Percentiles rank a stretch among this genome's conserved stretches.
Evolutionary conservation across 2,797 vertebrate genomes (phyloP).

Genomic region (Avahi laniger): DNA sequence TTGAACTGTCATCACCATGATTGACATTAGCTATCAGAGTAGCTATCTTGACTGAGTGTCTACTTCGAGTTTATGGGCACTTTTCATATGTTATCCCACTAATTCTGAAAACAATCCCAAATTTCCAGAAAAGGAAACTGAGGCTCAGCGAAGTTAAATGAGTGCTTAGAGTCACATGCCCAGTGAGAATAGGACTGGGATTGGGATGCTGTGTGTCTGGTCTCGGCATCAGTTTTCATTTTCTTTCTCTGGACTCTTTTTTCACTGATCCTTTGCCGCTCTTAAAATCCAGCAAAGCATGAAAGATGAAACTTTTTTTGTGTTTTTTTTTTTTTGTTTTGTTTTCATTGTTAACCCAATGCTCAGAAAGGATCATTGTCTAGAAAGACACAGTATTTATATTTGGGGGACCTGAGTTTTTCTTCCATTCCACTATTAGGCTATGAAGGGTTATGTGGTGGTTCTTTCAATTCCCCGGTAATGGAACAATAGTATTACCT

Average conservation of each 20-base stretch:
- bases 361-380: background rate
- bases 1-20: background rate
- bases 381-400: background rate
- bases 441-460: background rate
- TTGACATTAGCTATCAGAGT: background rate
- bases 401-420: background rate
- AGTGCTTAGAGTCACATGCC: background rate
- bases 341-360: background rate
- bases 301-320: background rate
- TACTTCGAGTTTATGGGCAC: background rate
- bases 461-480: conserved; percentile 22
- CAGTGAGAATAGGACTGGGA: background rate
- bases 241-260: background rate
- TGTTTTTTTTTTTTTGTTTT: background rate
- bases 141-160: background rate
- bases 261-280: background rate
- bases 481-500: background rate
- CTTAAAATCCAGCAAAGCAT: conserved; percentile 8
- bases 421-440: background rate
- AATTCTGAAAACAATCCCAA: background rate
- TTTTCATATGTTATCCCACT: background rate
- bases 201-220: background rate
- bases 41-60: background rate
- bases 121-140: background rate
- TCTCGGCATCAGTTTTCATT: background rate